Conservation (phyloP, 2,888 invertebrate species). For the Drosophila formosana region DNA sequence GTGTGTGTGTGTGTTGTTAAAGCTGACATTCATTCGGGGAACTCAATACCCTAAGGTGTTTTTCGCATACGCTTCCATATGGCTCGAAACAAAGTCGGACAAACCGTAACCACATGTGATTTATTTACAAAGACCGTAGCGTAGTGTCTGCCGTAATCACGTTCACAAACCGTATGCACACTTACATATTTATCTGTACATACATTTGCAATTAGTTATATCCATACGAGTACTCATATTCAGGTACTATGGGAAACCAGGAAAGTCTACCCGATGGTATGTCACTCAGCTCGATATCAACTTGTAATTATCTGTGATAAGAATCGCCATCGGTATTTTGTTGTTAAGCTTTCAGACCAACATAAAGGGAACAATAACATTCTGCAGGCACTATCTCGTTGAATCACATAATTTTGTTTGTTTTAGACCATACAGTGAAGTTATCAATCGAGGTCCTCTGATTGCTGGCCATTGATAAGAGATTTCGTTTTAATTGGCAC, state of each 20-base stretch:
- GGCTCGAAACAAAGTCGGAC: slow-evolving; percentile 14
- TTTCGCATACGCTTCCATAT: slow-evolving; percentile 22
- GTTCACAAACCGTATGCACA: slow-evolving; percentile 19
- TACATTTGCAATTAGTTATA: slow-evolving; percentile 4
- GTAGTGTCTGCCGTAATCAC: slow-evolving; percentile 39
- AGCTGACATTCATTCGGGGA: slow-evolving; percentile 14
- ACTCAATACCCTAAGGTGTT: slow-evolving; percentile 26
- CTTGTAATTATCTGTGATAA: slow-evolving; percentile 18
- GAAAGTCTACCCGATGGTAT: slow-evolving; percentile 38
- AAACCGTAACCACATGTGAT: slow-evolving; percentile 19
- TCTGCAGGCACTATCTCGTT: neutral
- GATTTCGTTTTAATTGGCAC: neutral
- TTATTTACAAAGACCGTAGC: slow-evolving; percentile 23
- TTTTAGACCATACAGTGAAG: neutral
- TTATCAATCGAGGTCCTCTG: neutral
- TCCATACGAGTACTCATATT: neutral
- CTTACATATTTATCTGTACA: slow-evolving; percentile 34
- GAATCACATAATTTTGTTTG: neutral
- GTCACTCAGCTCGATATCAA: slow-evolving; percentile 20
- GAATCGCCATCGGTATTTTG: neutral
- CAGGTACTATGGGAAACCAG: slow-evolving; percentile 46
- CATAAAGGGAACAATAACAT: slow-evolving; percentile 5
- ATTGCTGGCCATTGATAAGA: slow-evolving; percentile 2
- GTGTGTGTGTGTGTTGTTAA: slow-evolving; percentile 7
- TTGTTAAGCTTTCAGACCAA: neutral